Percentiles rank a stretch among this genome's conserved stretches.
These are phyloP conservation scores for Caprella mutica DNA, from an alignment of 2,888 invertebrate species.

Conservation along the genomic window DNA sequence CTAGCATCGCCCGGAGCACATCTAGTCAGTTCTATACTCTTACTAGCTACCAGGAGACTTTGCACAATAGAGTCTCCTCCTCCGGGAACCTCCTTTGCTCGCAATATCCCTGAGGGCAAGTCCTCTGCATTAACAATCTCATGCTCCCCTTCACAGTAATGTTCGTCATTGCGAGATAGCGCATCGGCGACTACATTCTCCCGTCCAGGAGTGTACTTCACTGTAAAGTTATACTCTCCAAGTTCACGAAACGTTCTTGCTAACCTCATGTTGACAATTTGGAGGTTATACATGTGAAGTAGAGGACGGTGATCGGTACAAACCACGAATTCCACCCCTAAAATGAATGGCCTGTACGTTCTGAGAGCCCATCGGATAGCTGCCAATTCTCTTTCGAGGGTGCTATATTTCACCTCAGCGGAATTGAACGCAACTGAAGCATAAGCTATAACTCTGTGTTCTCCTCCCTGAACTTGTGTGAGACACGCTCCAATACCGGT, in stretches of 20 bases:
- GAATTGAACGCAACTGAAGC: not conserved
- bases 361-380: not conserved
- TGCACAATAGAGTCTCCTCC: too few relatives aligned
- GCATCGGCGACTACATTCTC: conserved; percentile 2
- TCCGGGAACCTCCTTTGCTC: too few relatives aligned
- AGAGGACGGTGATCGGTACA: not conserved
- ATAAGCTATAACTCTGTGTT: not conserved
- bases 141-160: too few relatives aligned
- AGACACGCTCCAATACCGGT: not conserved
- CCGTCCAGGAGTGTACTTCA: not conserved
- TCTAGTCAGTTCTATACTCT: too few relatives aligned
- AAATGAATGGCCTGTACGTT: not conserved
- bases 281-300: not conserved
- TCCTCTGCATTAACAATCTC: too few relatives aligned
- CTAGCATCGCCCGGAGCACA: too few relatives aligned
- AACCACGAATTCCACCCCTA: not conserved
- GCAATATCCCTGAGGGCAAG: too few relatives aligned
- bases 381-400: not conserved
- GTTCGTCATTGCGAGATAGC: too few relatives aligned
- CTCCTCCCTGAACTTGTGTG: not conserved
- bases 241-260: not conserved
- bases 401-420: not conserved
- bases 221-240: not conserved
- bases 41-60: too few relatives aligned
- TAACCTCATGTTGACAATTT: not conserved